Percentiles rank a stretch among this genome's conserved stretches.
Evolutionary conservation across 2,888 invertebrate genomes (phyloP).

Genomic region (Papilio elwesi): DNA sequence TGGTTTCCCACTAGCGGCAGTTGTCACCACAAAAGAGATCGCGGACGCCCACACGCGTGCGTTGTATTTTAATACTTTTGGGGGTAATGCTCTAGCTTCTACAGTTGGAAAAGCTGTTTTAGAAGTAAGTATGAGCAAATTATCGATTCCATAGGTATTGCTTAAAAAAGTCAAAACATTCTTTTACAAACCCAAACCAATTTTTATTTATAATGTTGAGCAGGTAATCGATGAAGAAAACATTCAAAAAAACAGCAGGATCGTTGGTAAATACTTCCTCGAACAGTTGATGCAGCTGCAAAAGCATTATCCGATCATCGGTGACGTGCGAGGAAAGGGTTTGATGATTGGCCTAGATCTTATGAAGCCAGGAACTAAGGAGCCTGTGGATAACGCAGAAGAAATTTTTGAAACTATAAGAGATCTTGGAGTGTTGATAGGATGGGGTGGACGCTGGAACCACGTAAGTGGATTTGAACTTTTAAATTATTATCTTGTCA

Average conservation of each 20-base stretch:
- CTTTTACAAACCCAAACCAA: not conserved
- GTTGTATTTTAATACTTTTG: constrained; percentile 97
- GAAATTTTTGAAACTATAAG: constrained; percentile 93
- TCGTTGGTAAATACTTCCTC: constrained; percentile 92
- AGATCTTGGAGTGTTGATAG: constrained; percentile 93
- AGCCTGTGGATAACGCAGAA: constrained; percentile 86
- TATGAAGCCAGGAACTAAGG: constrained; percentile 86
- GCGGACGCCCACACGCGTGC: constrained; percentile 90
- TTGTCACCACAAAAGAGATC: constrained; percentile 95
- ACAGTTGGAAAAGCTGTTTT: constrained; percentile 95
- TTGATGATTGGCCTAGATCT: constrained; percentile 98
- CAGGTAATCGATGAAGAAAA: constrained; percentile 95
- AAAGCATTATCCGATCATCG: constrained; percentile 88
- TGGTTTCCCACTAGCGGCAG: constrained; percentile 97
- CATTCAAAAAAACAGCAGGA: constrained; percentile 89
- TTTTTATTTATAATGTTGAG: not conserved
- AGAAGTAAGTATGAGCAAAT: constrained; percentile 86
- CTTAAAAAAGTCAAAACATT: constrained; percentile 31
- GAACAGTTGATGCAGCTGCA: constrained; percentile 88
- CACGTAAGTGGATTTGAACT: constrained; percentile 85
- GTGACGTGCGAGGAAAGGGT: constrained; percentile 98
- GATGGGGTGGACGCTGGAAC: constrained; percentile 93
- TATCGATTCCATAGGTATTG: constrained; percentile 12
- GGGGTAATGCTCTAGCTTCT: constrained; percentile 96
- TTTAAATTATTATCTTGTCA: constrained; percentile 6